phyloP scores from a whole-genome alignment of 2,113 vertebrate species.

The Syngnathus scovelli region DNA sequence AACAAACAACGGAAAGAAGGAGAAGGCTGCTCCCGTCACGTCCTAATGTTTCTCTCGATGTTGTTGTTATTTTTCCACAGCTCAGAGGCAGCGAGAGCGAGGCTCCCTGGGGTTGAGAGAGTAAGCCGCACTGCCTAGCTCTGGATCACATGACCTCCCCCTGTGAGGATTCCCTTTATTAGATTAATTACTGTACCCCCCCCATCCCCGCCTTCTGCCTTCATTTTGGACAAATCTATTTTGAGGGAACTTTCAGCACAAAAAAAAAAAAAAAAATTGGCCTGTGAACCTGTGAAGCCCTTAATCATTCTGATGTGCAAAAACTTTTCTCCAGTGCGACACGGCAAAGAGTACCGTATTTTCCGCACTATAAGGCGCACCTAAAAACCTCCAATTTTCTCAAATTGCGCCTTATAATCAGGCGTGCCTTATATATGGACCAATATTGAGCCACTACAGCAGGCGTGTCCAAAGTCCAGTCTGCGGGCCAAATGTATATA shows the following conservation, averaged over 20 bases:
- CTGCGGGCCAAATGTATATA: too few species aligned
- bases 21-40: slow-evolving; percentile 29
- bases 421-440: too few species aligned
- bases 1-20: not conserved
- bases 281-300: not conserved
- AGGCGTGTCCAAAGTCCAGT: too few species aligned
- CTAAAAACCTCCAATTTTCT: too few species aligned
- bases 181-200: not conserved
- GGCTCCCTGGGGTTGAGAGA: slow-evolving; percentile 44
- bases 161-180: slow-evolving; percentile 10
- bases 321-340: not conserved
- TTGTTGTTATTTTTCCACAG: slow-evolving; percentile 34
- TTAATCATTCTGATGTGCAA: not conserved
- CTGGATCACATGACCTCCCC: slow-evolving; percentile 21
- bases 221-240: not conserved
- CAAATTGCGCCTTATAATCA: too few species aligned
- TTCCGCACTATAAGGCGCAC: too few species aligned
- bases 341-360: too few species aligned
- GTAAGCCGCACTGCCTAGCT: slow-evolving; percentile 15
- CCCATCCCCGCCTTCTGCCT: not conserved
- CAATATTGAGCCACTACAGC: too few species aligned
- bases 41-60: slow-evolving; percentile 44
- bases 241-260: not conserved
- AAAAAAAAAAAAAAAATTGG: not conserved
- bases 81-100: slow-evolving; percentile 18